Percentiles rank a stretch among this genome's conserved stretches.
Conservation (phyloP, 1,140 invertebrate species). For the Brachionus manjavacas region DNA sequence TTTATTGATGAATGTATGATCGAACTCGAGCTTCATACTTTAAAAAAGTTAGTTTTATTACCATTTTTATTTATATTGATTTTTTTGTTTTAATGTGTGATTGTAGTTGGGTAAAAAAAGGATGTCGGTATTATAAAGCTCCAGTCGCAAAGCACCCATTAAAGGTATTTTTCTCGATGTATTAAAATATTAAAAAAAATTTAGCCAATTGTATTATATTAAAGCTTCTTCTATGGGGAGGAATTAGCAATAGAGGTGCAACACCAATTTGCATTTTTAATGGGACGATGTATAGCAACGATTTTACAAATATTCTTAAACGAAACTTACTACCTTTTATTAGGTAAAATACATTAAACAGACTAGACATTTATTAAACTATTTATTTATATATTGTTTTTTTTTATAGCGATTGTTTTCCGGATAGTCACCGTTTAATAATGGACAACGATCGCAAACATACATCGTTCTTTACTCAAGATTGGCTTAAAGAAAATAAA, state of each 20-base stretch:
- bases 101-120: not conserved
- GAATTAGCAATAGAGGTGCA: not conserved
- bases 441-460: not conserved
- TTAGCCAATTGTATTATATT: not conserved
- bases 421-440: not conserved
- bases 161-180: not conserved
- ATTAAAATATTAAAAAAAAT: no score
- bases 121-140: slow-evolving; percentile 5
- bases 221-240: not conserved
- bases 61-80: not conserved
- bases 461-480: not conserved
- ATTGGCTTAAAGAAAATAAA: not conserved
- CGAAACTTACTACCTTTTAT: not conserved
- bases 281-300: not conserved
- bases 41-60: not conserved
- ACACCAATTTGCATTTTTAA: slow-evolving; percentile 2
- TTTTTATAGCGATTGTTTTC: not conserved
- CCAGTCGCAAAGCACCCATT: not conserved
- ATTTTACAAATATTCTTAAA: slow-evolving; percentile 9
- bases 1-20: slow-evolving; percentile 1
- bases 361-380: no score
- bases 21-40: not conserved
- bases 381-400: not conserved
- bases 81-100: no score
- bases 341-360: not conserved